A percentile compares a stretch with the other conserved stretches of the same genome.
Conservation (phyloP, 2,113 vertebrate genomes). For the Propithecus coquereli region DNA sequence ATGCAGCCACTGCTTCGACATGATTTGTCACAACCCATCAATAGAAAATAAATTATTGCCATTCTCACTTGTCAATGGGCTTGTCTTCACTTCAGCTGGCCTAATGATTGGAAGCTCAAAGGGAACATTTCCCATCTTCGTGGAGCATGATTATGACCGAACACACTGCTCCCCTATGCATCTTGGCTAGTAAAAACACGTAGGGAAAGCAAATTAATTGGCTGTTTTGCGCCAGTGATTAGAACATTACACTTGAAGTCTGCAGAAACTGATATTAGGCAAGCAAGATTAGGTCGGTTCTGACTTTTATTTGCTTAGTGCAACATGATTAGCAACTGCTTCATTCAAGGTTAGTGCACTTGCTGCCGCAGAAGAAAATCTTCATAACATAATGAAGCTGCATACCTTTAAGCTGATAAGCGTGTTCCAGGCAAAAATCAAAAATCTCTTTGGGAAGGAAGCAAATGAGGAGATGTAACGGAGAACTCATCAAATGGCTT, state of each 20-base stretch:
- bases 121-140: slow-evolving; percentile 84
- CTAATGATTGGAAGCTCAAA: slow-evolving; percentile 85
- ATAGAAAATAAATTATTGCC: slow-evolving; percentile 98
- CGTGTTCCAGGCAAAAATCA: slow-evolving; percentile 67
- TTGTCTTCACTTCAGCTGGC: slow-evolving; percentile 86
- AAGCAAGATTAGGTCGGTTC: slow-evolving; percentile 72
- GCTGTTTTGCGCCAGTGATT: slow-evolving; percentile 81
- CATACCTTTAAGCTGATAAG: slow-evolving; percentile 61
- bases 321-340: slow-evolving; percentile 67
- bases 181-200: slow-evolving; percentile 82
- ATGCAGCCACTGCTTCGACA: slow-evolving; percentile 87
- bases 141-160: slow-evolving; percentile 82
- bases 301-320: slow-evolving; percentile 79
- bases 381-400: slow-evolving; percentile 40
- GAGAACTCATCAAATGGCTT: slow-evolving; percentile 61
- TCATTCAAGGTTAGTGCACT: slow-evolving; percentile 65
- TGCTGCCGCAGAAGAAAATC: slow-evolving; percentile 51
- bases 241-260: slow-evolving; percentile 77
- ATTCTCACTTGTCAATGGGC: slow-evolving; percentile 91
- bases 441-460: slow-evolving; percentile 72
- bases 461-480: slow-evolving; percentile 54
- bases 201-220: slow-evolving; percentile 84
- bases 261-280: slow-evolving; percentile 75
- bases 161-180: slow-evolving; percentile 73
- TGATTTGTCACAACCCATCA: slow-evolving; percentile 96